phyloP scores from a whole-genome alignment of 2,888 invertebrate genomes.

The Phymatocera aterrima region DNA sequence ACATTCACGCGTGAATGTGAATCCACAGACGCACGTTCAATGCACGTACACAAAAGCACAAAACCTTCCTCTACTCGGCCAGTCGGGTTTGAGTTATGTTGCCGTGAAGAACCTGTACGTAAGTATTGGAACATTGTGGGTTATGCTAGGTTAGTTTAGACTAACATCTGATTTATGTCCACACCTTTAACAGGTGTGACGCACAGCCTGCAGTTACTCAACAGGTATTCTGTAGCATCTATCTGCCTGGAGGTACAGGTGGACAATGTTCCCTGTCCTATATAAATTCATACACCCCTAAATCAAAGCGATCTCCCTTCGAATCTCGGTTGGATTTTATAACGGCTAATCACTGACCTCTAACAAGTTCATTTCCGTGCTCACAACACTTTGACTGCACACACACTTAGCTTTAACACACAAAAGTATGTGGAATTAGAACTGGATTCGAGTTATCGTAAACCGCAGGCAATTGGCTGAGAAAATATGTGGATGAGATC shows the following conservation, averaged over 20 bases:
- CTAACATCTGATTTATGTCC: conserved; percentile 48
- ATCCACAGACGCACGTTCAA: neutral
- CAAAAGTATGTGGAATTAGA: conserved; percentile 22
- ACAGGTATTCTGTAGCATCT: conserved; percentile 45
- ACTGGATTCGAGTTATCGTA: neutral
- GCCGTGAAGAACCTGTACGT: conserved; percentile 41
- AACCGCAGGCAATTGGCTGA: neutral
- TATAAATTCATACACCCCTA: conserved; percentile 37
- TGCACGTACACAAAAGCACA: conserved; percentile 3
- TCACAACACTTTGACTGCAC: neutral
- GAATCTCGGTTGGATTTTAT: neutral
- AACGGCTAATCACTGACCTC: conserved; percentile 7
- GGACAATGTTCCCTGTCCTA: conserved; percentile 44
- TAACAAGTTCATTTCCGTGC: conserved; percentile 1
- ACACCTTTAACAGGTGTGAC: conserved; percentile 49
- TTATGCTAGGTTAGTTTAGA: conserved; percentile 49
- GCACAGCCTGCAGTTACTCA: conserved; percentile 46
- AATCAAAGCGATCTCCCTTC: conserved; percentile 2
- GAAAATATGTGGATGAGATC: conserved; percentile 33
- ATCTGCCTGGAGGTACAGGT: conserved; percentile 39
- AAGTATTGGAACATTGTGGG: conserved; percentile 48
- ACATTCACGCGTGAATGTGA: neutral
- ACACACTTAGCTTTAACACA: neutral
- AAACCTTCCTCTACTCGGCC: conserved; percentile 35
- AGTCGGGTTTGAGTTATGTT: conserved; percentile 46